Base-by-base conservation (phyloP, 1,140 invertebrate genomes). In the Brachionus paranguensis region DNA sequence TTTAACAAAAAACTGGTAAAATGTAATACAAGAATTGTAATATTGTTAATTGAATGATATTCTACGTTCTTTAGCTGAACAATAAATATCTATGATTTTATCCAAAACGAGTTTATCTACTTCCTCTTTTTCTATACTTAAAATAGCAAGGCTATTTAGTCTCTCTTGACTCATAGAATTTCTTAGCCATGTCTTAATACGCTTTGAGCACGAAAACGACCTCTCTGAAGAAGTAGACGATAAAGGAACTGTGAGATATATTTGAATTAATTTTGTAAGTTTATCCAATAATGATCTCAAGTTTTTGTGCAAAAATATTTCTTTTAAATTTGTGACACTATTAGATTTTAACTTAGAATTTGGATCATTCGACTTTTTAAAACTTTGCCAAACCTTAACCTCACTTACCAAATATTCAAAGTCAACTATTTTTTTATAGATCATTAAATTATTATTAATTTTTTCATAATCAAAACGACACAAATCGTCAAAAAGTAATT, bases 101-200 rank as follows among this genome's bases (percentile, higher is more conserved):
- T 47, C 72, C 33, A 50, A 27, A 27, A 53, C 24, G 12, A 76
- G 0, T 50, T 47, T 27, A 50, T 50, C 43, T 20, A 27, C 24
- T 76, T 76, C 45, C 68, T 72, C 68, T 72, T 37, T 43, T 76
- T 76, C 72, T 29, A 76, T 76, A 29, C 27, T 76, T 50, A 76
- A 50, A 47, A 76, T 11, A 24, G 72, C 43, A 10, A 76, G 20
- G 27, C n/a, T 47, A 50, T 24, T 50, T 76, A 76, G 45, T 76
- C 72, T 47, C 45, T 76, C 43, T 76, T 76, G 43, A 27, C 72
- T 53, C 72, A 76, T 76, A 14, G 43, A 29, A 76, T 76, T 76
- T 76, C 72, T 76, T 24, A 76, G 27, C 24, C 47, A 76, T 27
- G 43, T 76, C 47, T 76, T 76, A 14, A 76, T 29, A 50, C 72